Percentiles rank a stretch among this genome's conserved stretches.
Evolutionary conservation across 2,888 invertebrate genomes (phyloP).

Genomic region (Tuberolachnus salignus): DNA sequence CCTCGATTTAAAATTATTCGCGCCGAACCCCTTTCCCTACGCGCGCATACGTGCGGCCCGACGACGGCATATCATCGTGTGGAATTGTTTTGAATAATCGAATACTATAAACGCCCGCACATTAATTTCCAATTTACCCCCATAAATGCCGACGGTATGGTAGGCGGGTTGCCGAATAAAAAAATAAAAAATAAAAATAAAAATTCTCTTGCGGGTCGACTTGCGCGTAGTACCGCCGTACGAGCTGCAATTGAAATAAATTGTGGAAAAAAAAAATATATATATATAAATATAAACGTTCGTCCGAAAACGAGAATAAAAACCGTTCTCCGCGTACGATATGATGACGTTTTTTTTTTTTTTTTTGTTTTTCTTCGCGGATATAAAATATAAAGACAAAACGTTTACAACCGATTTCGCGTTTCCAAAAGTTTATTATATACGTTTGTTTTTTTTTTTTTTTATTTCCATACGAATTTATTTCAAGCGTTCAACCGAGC

Average conservation of each 20-base stretch:
- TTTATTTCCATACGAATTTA: no score
- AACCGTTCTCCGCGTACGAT: background rate
- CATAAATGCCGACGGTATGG: background rate
- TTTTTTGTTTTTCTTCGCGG: conserved; percentile 6
- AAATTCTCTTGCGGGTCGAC: background rate
- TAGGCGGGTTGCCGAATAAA: no score
- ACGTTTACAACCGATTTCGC: no score
- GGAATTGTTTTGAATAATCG: conserved; percentile 51
- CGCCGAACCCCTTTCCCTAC: conserved; percentile 35
- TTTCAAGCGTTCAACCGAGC: no score
- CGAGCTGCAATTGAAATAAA: conserved; percentile 10
- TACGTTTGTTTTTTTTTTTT: no score
- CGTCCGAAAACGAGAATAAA: conserved; percentile 1
- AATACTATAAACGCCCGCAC: conserved; percentile 17
- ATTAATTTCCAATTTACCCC: conserved; percentile 37
- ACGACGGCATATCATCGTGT: conserved; percentile 35
- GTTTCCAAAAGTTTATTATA: no score
- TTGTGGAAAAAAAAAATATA: conserved; percentile 3
- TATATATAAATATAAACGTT: no score
- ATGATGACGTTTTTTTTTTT: background rate
- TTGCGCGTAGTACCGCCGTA: background rate
- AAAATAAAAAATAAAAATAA: background rate
- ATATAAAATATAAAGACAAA: no score
- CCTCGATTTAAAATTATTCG: conserved; percentile 47
- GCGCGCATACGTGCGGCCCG: background rate